Evolutionary conservation across 2,113 vertebrate species (phyloP), one percentile per base, ranked within the genome.

Genomic region (Syngnathus scovelli): DNA sequence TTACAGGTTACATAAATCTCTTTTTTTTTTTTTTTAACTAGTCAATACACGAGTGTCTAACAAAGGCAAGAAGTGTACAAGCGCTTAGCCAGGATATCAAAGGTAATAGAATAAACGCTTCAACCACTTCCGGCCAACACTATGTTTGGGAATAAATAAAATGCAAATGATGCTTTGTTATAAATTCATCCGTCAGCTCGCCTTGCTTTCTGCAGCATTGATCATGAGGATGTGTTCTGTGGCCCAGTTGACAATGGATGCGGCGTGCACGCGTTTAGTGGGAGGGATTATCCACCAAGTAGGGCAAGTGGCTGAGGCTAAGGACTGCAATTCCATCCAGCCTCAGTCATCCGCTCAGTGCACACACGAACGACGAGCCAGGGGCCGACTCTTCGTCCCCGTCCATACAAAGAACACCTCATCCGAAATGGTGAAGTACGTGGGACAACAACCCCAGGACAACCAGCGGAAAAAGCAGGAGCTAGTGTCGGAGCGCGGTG

Each of bases 401-500:
- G 7, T 27, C 36, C 3, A 15, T 15, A 46, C 1, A 19, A 70
- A 69, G 13, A 16, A 63, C n/a, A 48, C 19, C 61, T 21, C 36
- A 52, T 51, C 55, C 10, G 78, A 83, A 78, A 94, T 93, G 93
- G 93, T 94, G 61, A 93, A 93, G 87, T 92, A 89, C 88, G 90
- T 90, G 80, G 90, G 93, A 83, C 91, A 92, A 58, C 55, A 58
- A 58, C 55, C 13, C 27, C 55, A 36, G 85, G 89, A 88, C 81
- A 90, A 89, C 79, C 91, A 91, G 78, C 84, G 91, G 80, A 90
- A 91, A 85, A 72, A 87, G 75, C 91, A 92, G 75, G 88, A 90
- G 77, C 76, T 88, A 66, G 87, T 89, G 78, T 89, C 86, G 84
- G 90, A 90, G 82, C 86, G 88, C 80, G 90, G 88, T 19, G 86